Base-by-base conservation (phyloP, 2,888 invertebrate genomes). In the Thecocarcelia acutangulata region DNA sequence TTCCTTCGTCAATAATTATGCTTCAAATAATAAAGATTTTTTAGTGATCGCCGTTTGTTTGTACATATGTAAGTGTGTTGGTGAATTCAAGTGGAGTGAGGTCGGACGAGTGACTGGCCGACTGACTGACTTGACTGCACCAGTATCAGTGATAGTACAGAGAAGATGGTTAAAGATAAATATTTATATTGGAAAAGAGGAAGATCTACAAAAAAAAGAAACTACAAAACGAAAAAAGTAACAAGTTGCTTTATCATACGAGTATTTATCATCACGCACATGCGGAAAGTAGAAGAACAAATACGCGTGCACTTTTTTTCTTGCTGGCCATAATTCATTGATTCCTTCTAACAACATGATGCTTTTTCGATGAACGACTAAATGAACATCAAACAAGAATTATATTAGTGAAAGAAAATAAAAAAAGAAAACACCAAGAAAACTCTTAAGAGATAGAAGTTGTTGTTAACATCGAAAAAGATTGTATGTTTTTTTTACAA, bases 211-310 rank as follows among this genome's bases (percentile, higher is more conserved):
- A 21, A 3, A 19, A 11, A 4, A 33, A 61, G 9, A 24, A 63
- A 33, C 15, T 48, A 28, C n/a, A 28, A 50, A 2, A n/a, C n/a
- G n/a, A n/a, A 56, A 50, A 13, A 42, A 56, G 12, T 48, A 48
- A 56, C 54, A 68, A 63, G 46, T 69, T 74, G 42, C 50, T 46
- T 46, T 46, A 70, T 24, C 21, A 15, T 42, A n/a, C n/a, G n/a
- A n/a, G n/a, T n/a, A 59, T 64, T 75, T 75, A 44, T 74, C 50
- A 70, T 44, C 74, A 80, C 75, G 74, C 80, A 80, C 69, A 75
- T 40, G 54, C 56, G 19, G 68, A 56, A 73, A 61, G 54, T 46
- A 54, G 40, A 64, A 48, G 13, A 33, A 24, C 15, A 42, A 3
- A 46, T 42, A 64, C 24, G 33, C 33, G 8, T 48, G 42, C 64